Percentiles rank a stretch among this genome's conserved stretches.
phyloP scores from a whole-genome alignment of 2,113 vertebrate genomes.

The Chinchilla lanigera region DNA sequence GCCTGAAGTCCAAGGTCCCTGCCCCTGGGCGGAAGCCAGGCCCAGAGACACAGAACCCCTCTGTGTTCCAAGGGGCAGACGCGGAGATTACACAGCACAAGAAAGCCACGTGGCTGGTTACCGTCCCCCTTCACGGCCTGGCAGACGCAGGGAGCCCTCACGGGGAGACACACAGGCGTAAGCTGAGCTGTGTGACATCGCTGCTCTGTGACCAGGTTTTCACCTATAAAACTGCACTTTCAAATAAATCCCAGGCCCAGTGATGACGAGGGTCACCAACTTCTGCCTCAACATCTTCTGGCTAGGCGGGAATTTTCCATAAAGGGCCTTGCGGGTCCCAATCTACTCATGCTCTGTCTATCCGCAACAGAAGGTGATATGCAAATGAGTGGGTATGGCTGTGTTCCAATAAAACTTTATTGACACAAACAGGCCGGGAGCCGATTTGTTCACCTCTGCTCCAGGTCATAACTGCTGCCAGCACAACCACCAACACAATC shows the following conservation, averaged over 20 bases:
- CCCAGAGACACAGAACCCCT: background rate
- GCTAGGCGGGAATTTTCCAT: accelerated
- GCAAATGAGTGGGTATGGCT: accelerated
- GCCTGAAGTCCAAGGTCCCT: background rate
- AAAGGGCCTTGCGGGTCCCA: background rate
- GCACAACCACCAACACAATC: background rate
- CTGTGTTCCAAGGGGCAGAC: background rate
- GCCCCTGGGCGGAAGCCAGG: background rate
- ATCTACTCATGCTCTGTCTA: background rate
- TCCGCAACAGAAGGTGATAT: background rate
- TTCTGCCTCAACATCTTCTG: background rate
- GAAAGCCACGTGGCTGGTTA: background rate
- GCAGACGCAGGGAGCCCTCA: background rate
- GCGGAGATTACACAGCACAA: background rate
- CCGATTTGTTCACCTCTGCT: background rate
- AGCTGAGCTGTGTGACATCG: accelerated
- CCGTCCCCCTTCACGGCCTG: background rate
- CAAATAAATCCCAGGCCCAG: background rate
- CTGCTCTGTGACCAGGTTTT: background rate
- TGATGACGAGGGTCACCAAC: background rate
- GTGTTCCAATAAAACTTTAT: constrained; percentile 49
- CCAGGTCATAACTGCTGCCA: background rate
- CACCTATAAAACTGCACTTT: background rate
- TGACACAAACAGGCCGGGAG: background rate
- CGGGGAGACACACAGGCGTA: accelerated